phyloP scores from a whole-genome alignment of 2,888 invertebrate species.

The Drosophila ochracea region DNA sequence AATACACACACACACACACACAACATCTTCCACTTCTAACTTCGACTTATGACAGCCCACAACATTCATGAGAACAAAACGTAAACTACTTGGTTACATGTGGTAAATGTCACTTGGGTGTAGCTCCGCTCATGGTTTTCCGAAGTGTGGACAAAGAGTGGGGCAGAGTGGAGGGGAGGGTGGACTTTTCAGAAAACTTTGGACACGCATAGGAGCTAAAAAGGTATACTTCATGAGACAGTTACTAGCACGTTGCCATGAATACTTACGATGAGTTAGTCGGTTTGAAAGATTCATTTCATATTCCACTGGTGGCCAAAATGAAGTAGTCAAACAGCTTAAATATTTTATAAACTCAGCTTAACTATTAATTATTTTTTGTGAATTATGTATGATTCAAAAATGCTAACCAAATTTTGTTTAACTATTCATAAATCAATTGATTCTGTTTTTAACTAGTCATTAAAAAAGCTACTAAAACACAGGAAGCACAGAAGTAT shows the following conservation, averaged over 20 bases:
- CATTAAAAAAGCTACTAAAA: not conserved
- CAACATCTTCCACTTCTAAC: slow-evolving; percentile 25
- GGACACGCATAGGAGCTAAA: slow-evolving; percentile 33
- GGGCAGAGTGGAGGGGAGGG: not conserved
- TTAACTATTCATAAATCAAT: not conserved
- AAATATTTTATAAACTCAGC: not conserved
- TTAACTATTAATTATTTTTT: not conserved
- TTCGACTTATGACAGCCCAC: slow-evolving; percentile 42
- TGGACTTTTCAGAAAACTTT: slow-evolving; percentile 14
- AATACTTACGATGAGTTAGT: slow-evolving; percentile 9
- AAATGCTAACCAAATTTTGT: not conserved
- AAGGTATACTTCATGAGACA: slow-evolving; percentile 18
- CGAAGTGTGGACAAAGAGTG: not conserved
- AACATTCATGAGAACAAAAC: slow-evolving; percentile 39
- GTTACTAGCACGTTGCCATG: slow-evolving; percentile 18
- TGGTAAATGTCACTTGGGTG: slow-evolving; percentile 56
- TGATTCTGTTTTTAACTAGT: not conserved
- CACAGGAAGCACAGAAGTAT: not conserved
- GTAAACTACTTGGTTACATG: slow-evolving; percentile 41
- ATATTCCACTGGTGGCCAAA: slow-evolving; percentile 1
- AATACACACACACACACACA: slow-evolving; percentile 10
- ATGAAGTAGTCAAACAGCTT: not conserved
- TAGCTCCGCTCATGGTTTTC: not conserved
- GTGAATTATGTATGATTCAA: not conserved
- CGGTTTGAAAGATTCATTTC: slow-evolving; percentile 15